Conservation (phyloP, 2,888 invertebrate genomes). For the Bruchidius siliquastri region DNA sequence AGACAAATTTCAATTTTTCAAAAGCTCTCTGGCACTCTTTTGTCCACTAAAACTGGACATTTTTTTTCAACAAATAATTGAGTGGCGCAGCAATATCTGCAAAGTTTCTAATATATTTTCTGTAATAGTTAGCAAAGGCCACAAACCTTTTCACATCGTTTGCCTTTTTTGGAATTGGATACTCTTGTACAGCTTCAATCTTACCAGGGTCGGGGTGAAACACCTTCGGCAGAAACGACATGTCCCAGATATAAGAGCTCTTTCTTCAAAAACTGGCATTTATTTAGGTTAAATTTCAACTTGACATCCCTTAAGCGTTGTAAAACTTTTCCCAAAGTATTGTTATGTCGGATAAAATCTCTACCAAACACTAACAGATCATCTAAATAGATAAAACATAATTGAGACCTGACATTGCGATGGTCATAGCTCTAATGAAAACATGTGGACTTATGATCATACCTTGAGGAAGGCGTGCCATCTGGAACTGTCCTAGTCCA, state of each 20-base stretch:
- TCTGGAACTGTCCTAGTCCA: constrained; percentile 2
- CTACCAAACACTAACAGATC: constrained; percentile 7
- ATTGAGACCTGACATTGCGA: constrained; percentile 5
- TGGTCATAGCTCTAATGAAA: neutral
- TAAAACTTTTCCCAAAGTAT: neutral
- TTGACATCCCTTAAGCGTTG: neutral
- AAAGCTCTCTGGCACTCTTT: constrained; percentile 6
- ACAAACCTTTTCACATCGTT: constrained; percentile 20
- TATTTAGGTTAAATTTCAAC: constrained; percentile 6
- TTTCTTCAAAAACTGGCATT: constrained; percentile 1
- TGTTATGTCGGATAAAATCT: neutral
- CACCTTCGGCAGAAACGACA: neutral
- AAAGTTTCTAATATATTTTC: constrained; percentile 22
- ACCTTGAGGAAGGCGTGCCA: neutral
- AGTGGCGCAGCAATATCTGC: constrained; percentile 16
- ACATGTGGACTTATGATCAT: neutral
- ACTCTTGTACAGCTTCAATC: constrained; percentile 15
- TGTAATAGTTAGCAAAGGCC: constrained; percentile 23
- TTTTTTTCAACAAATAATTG: constrained; percentile 20
- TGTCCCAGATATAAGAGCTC: constrained; percentile 1
- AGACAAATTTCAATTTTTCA: constrained; percentile 8
- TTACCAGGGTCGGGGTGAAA: constrained; percentile 21
- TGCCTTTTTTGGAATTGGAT: constrained; percentile 19
- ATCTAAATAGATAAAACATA: constrained; percentile 5
- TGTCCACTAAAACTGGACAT: constrained; percentile 14